Conservation (phyloP, 2,888 invertebrate genomes). For the Sesia bembeciformis region DNA sequence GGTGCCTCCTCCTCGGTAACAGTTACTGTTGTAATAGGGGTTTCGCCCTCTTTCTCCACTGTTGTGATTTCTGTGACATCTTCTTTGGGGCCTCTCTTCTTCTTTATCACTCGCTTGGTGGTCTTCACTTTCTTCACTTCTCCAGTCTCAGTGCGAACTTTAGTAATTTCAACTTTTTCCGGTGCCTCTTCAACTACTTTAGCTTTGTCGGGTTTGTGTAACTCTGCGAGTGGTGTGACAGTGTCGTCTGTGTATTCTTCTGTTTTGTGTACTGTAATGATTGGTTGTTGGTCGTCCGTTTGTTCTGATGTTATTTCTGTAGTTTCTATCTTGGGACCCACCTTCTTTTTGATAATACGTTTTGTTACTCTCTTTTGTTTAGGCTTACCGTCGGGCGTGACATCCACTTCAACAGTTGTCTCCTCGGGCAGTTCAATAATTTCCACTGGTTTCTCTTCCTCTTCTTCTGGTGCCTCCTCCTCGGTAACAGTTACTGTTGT, state of each 20-base stretch:
- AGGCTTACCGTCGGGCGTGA: too few relatives aligned
- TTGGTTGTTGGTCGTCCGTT: too few relatives aligned
- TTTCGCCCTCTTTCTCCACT: slow-evolving; percentile 20
- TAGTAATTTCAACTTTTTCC: slow-evolving; percentile 1
- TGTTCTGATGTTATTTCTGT: too few relatives aligned
- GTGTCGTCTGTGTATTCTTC: slow-evolving; percentile 13
- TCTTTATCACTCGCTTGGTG: slow-evolving; percentile 17
- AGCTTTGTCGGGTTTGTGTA: too few relatives aligned
- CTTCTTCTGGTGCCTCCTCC: too few relatives aligned
- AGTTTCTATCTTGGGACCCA: too few relatives aligned
- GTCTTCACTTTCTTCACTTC: slow-evolving; percentile 20
- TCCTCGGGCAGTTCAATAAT: not conserved
- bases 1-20: slow-evolving; percentile 13
- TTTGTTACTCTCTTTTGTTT: too few relatives aligned
- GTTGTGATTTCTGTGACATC: slow-evolving; percentile 5
- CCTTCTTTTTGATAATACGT: too few relatives aligned
- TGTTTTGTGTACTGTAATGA: too few relatives aligned
- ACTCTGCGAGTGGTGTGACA: slow-evolving; percentile 16
- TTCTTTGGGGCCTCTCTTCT: slow-evolving; percentile 12
- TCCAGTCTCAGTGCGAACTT: slow-evolving; percentile 1
- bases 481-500: too few relatives aligned
- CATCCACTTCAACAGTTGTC: not conserved
- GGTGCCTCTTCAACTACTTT: not conserved
- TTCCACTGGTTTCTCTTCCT: too few relatives aligned
- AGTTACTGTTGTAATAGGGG: slow-evolving; percentile 4